Base-by-base conservation (phyloP, 2,888 invertebrate species). In the Eupithecia insigniata region DNA sequence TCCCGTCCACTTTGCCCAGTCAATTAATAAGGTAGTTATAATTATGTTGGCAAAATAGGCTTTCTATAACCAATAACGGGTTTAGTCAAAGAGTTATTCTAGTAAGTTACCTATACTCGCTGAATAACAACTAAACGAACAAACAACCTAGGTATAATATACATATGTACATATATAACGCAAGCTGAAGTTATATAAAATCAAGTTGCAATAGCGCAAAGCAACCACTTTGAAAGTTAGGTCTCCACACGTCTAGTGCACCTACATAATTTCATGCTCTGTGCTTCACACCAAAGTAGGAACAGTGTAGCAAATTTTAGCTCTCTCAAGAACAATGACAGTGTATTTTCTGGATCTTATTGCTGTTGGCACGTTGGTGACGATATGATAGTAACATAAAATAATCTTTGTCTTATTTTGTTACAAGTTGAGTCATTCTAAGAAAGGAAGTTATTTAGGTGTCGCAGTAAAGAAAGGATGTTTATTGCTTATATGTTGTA, bases 321-420 rank as follows among this genome's bases (percentile, higher is more conserved):
- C 67, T 67, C 69, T 22, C 70, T 62, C 30, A 62, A 71, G 61
- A 71, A 76, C 71, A 73, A 72, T 68, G 71, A 70, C 64, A 58
- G 32, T 66, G 67, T 71, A 65, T 73, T 61, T 69, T 67, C 46
- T 67, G 61, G 46, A 30, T 43, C 39, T 69, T 65, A 69, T 26
- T 62, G 30, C 26, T 34, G 60, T n/a, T 66, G 70, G 60, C 60
- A 64, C 65, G 51, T 36, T 66, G 70, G 32, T 28, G 16, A 43
- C 43, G 43, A 8, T 43, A 18, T n/a, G 58, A 16, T 26, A 62
- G 43, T 43, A n/a, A 7, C 16, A 39, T 18, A 12, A 26, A 72
- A 70, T 60, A 70, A 46, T 60, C 39, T 71, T 60, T 67, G 64
- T 51, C 51, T 68, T 16, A 18, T 67, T 70, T 60, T 61, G 22